These are phyloP conservation scores for Lissocephala sabroskyi DNA, from an alignment of 2,888 invertebrate genomes.

Conservation along the genomic window DNA sequence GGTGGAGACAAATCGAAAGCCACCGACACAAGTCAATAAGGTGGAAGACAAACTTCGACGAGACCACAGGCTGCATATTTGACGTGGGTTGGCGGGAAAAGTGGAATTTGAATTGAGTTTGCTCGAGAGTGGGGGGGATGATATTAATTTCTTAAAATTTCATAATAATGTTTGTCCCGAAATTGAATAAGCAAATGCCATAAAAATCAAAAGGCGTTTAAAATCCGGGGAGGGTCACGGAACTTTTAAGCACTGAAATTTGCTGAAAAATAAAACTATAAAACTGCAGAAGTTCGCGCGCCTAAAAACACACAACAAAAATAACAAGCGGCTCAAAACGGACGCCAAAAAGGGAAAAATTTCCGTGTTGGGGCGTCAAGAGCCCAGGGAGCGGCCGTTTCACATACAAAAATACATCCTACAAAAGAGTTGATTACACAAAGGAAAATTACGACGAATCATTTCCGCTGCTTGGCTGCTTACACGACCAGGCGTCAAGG, in stretches of 20 bases:
- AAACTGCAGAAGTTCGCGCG: conserved; percentile 11
- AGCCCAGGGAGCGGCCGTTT: conserved; percentile 6
- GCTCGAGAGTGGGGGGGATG: background rate
- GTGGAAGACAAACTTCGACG: conserved; percentile 32
- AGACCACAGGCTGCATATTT: conserved; percentile 6
- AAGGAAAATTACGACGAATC: conserved; percentile 72
- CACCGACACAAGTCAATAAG: conserved; percentile 34
- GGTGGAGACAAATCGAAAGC: background rate
- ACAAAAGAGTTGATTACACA: conserved; percentile 71
- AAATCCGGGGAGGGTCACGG: too few relatives aligned
- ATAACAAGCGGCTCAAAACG: background rate
- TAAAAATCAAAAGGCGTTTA: conserved; percentile 1
- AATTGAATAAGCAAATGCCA: background rate
- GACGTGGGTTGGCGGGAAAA: conserved; percentile 26
- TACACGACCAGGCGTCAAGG: conserved; percentile 47
- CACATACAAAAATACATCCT: conserved; percentile 47
- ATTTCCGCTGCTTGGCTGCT: conserved; percentile 70
- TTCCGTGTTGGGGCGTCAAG: conserved; percentile 13
- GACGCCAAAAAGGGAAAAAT: conserved; percentile 11
- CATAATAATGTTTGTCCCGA: too few relatives aligned
- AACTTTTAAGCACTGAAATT: conserved; percentile 4
- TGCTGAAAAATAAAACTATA: conserved; percentile 18
- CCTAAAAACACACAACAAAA: conserved; percentile 28
- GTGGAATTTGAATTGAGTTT: conserved; percentile 22
- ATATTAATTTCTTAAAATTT: conserved; percentile 33